Base-by-base conservation (phyloP, 1,140 invertebrate species). In the Dryas iulia region DNA sequence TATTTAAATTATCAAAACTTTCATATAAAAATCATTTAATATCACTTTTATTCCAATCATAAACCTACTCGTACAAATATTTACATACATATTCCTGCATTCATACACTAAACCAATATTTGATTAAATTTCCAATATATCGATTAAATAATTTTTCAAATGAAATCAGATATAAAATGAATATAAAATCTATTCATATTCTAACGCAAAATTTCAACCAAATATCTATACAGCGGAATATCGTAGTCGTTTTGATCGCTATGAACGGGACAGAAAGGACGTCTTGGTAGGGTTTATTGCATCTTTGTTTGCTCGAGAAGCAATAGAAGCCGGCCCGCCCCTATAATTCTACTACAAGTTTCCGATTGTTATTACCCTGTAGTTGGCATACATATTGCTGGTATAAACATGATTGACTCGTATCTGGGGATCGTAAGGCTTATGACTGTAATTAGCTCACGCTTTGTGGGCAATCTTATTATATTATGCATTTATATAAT, bases 251-350 rank as follows among this genome's bases (percentile, higher is more conserved):
- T 28, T 31, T 2, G 30, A 33, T 12, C 24, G 14, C 57, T 8
- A 31, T 59, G 28, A 30, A 30, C 14, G 25, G 11, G 12, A 47
- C 39, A 21, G 39, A 47, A 39, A 74, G 69, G 58, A 71, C 76
- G 77, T 78, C 77, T 79, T 78, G 71, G 64, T 66, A 71, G 70
- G 72, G 80, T 86, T 87, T 87, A 87, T 87, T 87, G 82, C 83
- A 83, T 82, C 82, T 83, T 79, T 87, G 83, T 87, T 87, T 87
- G 82, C 83, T 77, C 72, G 66, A 71, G 73, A 78, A 81, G 78
- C 83, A 84, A 83, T 83, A 68, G 69, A 69, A 70, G 65, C 56
- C 47, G 67, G 33, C 73, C 77, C 73, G 65, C 73, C 73, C 71
- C 66, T 58, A 68, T 80, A 78, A 82, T 81, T 79, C 77, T 77